Conservation (phyloP, 2,113 vertebrate species). For the Xyrauchen texanus region DNA sequence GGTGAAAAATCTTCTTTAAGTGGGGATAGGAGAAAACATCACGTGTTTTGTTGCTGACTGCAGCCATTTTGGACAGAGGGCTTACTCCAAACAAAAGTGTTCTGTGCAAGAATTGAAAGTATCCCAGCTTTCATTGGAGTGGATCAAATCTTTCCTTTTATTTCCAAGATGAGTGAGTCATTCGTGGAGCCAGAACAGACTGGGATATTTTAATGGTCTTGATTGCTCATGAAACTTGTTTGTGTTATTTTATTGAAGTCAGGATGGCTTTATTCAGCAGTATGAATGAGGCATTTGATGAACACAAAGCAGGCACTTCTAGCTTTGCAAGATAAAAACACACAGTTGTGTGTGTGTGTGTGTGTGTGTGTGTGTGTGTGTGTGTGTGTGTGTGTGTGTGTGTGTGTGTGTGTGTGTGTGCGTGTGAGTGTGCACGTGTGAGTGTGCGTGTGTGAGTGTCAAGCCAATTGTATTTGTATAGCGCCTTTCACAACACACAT, state of each 20-base stretch:
- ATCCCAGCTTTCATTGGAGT: background rate
- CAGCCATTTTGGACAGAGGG: background rate
- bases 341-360: no score
- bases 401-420: no score
- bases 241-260: constrained; percentile 16
- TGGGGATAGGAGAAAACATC: no score
- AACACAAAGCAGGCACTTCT: background rate
- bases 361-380: no score
- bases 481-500: no score
- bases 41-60: background rate
- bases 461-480: no score
- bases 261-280: background rate
- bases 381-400: no score
- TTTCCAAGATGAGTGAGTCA: constrained; percentile 34
- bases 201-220: constrained; percentile 20
- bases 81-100: background rate
- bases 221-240: background rate
- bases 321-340: no score
- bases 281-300: constrained; percentile 11
- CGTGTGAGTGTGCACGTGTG: no score
- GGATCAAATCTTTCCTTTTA: background rate
- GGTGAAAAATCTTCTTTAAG: no score
- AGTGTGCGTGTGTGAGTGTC: no score
- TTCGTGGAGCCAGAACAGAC: background rate
- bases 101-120: constrained; percentile 3